A percentile compares a stretch with the other conserved stretches of the same genome.
Evolutionary conservation across 2,888 invertebrate genomes (phyloP).

Genomic region (Rhyacophila evoluta): DNA sequence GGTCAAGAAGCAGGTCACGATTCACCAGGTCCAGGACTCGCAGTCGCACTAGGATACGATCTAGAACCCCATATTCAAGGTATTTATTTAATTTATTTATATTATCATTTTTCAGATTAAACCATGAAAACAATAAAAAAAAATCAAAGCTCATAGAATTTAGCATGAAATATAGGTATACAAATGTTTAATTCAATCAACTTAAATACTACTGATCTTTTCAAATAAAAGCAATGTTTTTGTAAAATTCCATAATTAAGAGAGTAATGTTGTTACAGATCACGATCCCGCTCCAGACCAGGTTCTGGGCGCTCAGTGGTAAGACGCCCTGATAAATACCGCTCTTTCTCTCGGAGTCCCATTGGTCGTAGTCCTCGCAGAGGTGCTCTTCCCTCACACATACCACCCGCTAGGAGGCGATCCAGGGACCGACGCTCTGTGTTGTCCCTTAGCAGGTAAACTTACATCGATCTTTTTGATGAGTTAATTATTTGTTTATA

Average conservation of each 20-base stretch:
- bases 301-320: constrained; percentile 57
- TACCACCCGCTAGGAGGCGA: constrained; percentile 55
- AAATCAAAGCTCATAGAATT: too few relatives aligned
- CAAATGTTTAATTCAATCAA: too few relatives aligned
- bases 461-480: not conserved
- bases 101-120: too few relatives aligned
- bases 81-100: constrained; percentile 35
- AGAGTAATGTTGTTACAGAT: constrained; percentile 54
- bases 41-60: constrained; percentile 58
- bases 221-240: too few relatives aligned
- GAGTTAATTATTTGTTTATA: not conserved
- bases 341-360: constrained; percentile 57
- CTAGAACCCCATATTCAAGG: constrained; percentile 62
- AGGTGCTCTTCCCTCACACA: constrained; percentile 40
- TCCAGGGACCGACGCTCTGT: constrained; percentile 57
- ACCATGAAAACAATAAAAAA: too few relatives aligned
- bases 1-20: constrained; percentile 56
- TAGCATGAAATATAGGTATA: too few relatives aligned
- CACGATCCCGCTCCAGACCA: constrained; percentile 56
- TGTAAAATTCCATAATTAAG: too few relatives aligned
- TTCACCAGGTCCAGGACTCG: constrained; percentile 59
- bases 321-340: constrained; percentile 53
- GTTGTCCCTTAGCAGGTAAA: constrained; percentile 56
- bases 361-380: constrained; percentile 48
- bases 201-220: too few relatives aligned